A percentile compares a stretch with the other conserved stretches of the same genome.
Evolutionary conservation across 2,888 invertebrate species (phyloP).

Genomic region (Lingula anatina): DNA sequence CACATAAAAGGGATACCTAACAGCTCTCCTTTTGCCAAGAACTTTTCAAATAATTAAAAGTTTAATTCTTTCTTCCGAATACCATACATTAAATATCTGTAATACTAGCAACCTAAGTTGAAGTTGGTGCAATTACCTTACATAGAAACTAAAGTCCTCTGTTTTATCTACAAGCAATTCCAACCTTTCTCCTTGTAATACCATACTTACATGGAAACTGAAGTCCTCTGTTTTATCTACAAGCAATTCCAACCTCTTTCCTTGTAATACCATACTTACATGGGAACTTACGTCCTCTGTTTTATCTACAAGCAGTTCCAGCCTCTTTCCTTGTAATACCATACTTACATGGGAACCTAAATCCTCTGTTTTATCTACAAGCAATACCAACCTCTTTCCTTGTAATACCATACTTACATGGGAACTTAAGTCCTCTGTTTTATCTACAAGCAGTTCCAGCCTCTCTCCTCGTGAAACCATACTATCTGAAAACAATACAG

Average conservation of each 20-base stretch:
- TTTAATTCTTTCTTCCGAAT: too few species aligned
- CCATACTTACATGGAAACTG: too few species aligned
- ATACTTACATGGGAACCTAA: not conserved
- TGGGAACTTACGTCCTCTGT: conserved; percentile 64
- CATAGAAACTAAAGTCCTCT: conserved; percentile 60
- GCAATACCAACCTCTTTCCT: conserved; percentile 83
- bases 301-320: conserved; percentile 87
- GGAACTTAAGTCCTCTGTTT: conserved; percentile 83
- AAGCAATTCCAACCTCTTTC: too few species aligned
- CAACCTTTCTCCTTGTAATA: conserved; percentile 83
- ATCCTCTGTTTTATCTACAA: conserved; percentile 88
- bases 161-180: conserved; percentile 89
- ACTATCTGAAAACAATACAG: conserved; percentile 70
- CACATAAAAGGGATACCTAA: too few species aligned
- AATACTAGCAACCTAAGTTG: too few species aligned
- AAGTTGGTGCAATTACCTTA: too few species aligned
- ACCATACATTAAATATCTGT: too few species aligned
- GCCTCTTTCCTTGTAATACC: conserved; percentile 65
- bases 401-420: conserved; percentile 74
- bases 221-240: too few species aligned
- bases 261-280: not conserved
- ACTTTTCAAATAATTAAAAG: too few species aligned
- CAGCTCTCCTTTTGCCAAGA: too few species aligned
- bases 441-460: conserved; percentile 83
- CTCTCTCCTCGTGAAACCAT: conserved; percentile 85